Base-by-base conservation (phyloP, 2,113 vertebrate genomes). In the Sphaerodactylus townsendi region DNA sequence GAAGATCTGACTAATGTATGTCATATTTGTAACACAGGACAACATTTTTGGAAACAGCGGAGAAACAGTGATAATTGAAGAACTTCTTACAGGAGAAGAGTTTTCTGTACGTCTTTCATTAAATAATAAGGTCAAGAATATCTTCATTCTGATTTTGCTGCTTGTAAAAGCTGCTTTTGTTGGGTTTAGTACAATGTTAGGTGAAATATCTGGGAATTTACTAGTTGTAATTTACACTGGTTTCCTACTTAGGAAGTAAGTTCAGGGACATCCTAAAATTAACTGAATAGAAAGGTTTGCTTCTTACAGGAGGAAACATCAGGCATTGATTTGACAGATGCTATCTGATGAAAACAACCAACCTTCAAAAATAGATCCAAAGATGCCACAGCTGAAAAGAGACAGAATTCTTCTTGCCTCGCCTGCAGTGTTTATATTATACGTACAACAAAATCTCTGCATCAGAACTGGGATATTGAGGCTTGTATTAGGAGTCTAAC, bases 41-140 rank as follows among this genome's bases (percentile, higher is more conserved):
- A 84, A 95, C 85, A 93, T 96, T 5, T 97, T 97, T 83, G 98
- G 96, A 44, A 85, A 95, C 0, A 95, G 95, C 0, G 95, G 96
- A 53, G 97, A 97, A n/a, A 96, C 95, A 0, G 96, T 98, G 83
- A 96, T 98, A 85, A 93, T 98, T 28, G 98, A 98, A 85, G 98
- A 98, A 86, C 96, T 98, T 15, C 95, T 98, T 3, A 97, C 98
- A 85, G 98, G 98, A 71, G 97, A 98, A 91, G 98, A 98, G 89
- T 95, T 98, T 82, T 98, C 97, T 79, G 98, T 98, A 94, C 90
- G 97, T 97, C 44, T 77, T 77, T 46, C 28, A 73, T 70, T 80
- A 69, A 77, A 59, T 46, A 19, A 3, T 74, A 70, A 81, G n/a
- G 64, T 77, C 48, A n/a, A 59, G 79, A 4, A 33, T 92, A 59